A percentile compares a stretch with the other conserved stretches of the same genome.
Conservation (phyloP, 2,888 invertebrate genomes). For the Synergus japonicus region DNA sequence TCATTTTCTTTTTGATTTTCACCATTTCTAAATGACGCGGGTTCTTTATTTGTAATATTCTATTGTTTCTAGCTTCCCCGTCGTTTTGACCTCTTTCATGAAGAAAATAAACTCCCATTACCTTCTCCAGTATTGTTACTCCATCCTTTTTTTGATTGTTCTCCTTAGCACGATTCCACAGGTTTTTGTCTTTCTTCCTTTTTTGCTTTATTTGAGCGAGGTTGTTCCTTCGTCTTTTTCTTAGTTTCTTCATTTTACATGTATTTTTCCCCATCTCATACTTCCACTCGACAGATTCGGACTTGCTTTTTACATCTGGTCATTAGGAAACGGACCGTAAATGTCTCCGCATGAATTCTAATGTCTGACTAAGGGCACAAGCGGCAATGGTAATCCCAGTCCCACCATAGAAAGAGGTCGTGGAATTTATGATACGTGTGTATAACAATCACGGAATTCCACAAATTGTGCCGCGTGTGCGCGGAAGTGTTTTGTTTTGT, state of each 20-base stretch:
- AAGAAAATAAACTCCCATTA: neutral
- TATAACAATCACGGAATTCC: conserved; percentile 55
- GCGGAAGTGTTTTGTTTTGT: conserved; percentile 67
- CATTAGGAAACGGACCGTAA: conserved; percentile 76
- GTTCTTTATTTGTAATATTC: neutral
- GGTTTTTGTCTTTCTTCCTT: conserved; percentile 48
- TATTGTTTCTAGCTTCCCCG: neutral
- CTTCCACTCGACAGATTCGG: conserved; percentile 64
- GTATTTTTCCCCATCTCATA: conserved; percentile 53
- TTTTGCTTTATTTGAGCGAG: conserved; percentile 47
- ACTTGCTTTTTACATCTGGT: conserved; percentile 72
- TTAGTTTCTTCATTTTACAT: conserved; percentile 52
- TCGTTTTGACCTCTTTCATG: neutral
- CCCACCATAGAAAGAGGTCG: conserved; percentile 58
- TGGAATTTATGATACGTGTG: conserved; percentile 50
- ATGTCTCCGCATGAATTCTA: conserved; percentile 77
- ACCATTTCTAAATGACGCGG: neutral
- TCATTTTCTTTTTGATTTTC: neutral
- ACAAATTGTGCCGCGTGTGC: conserved; percentile 45
- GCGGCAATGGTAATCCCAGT: conserved; percentile 67
- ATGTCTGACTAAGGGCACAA: conserved; percentile 64
- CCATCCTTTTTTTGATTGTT: conserved; percentile 28
- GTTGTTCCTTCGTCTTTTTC: conserved; percentile 52
- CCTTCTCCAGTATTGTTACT: neutral
- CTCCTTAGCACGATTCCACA: conserved; percentile 50